phyloP scores from a whole-genome alignment of 2,113 vertebrate genomes.

The Solea senegalensis region DNA sequence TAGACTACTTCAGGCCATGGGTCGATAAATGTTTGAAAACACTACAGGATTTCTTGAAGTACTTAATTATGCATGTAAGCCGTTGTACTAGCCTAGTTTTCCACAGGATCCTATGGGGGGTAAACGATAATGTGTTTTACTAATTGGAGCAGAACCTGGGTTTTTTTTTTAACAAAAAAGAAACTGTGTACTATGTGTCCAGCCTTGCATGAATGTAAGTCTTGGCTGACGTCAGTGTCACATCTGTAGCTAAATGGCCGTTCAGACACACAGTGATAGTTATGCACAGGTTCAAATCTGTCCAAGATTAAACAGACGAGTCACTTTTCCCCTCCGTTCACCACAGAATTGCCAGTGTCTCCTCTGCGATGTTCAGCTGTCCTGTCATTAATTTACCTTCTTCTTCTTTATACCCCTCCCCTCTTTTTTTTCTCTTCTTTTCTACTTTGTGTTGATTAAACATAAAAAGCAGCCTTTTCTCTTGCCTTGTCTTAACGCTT shows the following conservation, averaged over 20 bases:
- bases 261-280: constrained; percentile 30
- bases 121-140: constrained; percentile 56
- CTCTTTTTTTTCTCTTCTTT: constrained; percentile 58
- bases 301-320: constrained; percentile 11
- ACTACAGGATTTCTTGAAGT: constrained; percentile 42
- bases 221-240: constrained; percentile 44
- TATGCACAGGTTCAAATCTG: constrained; percentile 46
- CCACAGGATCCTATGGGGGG: constrained; percentile 35
- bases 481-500: constrained; percentile 99
- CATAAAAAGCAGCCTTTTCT: constrained; percentile 98
- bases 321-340: constrained; percentile 43
- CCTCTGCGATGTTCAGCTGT: constrained; percentile 61
- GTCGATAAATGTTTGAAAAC: constrained; percentile 43
- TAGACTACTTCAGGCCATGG: constrained; percentile 37
- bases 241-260: constrained; percentile 24
- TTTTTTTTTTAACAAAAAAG: constrained; percentile 4
- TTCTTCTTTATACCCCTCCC: constrained; percentile 53
- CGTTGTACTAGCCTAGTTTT: constrained; percentile 57
- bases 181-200: constrained; percentile 41
- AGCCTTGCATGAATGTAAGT: constrained; percentile 52
- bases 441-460: constrained; percentile 86
- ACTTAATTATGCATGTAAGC: constrained; percentile 62
- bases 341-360: constrained; percentile 60
- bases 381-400: constrained; percentile 85
- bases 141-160: constrained; percentile 50